These are phyloP conservation scores for Drosophila multiciliata DNA, from an alignment of 2,888 invertebrate genomes.

Conservation along the genomic window DNA sequence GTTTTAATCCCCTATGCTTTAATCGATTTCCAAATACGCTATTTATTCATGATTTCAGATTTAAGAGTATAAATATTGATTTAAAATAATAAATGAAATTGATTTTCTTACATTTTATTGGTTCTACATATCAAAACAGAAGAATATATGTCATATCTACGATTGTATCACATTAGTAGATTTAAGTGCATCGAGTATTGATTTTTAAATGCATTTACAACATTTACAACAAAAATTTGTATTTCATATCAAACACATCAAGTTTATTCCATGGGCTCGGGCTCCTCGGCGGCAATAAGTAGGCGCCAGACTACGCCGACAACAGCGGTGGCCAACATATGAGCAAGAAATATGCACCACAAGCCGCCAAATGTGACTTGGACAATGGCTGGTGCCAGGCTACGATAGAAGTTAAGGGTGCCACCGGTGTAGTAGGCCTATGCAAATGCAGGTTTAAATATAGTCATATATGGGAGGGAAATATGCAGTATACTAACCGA, in stretches of 20 bases:
- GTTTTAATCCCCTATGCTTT: neutral
- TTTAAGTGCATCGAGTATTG: neutral
- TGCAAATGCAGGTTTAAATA: neutral
- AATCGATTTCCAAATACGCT: neutral
- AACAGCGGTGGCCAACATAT: neutral
- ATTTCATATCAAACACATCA: neutral
- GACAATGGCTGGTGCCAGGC: constrained; percentile 8
- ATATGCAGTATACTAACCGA: constrained; percentile 22
- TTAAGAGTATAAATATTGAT: neutral
- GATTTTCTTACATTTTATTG: neutral
- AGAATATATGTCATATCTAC: neutral
- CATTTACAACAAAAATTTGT: neutral
- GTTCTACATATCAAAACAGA: neutral
- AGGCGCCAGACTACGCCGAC: constrained; percentile 46
- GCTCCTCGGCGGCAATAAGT: neutral
- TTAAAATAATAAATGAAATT: neutral
- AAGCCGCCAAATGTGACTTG: constrained; percentile 27
- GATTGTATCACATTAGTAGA: neutral
- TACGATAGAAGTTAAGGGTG: constrained; percentile 45
- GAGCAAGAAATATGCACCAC: constrained; percentile 19
- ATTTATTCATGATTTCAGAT: neutral
- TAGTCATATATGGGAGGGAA: neutral
- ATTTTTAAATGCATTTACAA: neutral
- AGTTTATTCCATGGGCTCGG: neutral
- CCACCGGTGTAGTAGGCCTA: constrained; percentile 16